These are phyloP conservation scores for Saccopteryx bilineata DNA, from an alignment of 2,113 vertebrate genomes.

Conservation along the genomic window DNA sequence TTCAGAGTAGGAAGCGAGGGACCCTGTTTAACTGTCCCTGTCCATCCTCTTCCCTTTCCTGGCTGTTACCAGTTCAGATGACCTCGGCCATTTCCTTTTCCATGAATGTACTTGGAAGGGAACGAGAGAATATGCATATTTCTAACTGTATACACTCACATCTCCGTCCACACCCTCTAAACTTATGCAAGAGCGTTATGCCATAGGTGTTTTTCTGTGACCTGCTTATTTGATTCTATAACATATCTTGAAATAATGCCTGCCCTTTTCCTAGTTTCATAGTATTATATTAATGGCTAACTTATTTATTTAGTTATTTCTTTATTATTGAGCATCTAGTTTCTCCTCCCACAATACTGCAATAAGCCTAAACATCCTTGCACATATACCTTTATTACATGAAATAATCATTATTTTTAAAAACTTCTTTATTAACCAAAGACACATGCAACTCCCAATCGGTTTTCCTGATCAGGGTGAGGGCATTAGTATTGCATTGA, in stretches of 20 bases:
- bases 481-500: background rate
- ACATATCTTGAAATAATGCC: background rate
- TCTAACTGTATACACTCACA: fast-evolving
- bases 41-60: background rate
- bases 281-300: background rate
- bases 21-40: background rate
- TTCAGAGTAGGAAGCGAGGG: background rate
- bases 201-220: background rate
- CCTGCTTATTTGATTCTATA: background rate
- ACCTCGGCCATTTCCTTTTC: background rate
- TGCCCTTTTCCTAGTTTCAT: background rate
- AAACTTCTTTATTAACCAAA: slow-evolving; percentile 47
- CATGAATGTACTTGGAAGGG: background rate
- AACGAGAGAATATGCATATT: background rate
- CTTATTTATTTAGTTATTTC: background rate
- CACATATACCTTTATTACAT: background rate
- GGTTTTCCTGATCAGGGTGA: slow-evolving; percentile 32
- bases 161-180: background rate
- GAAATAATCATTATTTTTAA: background rate
- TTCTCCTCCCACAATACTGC: background rate
- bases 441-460: background rate
- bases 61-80: background rate
- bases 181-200: background rate
- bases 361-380: background rate
- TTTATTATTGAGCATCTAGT: background rate